Evolutionary conservation across 2,797 vertebrate species (phyloP), one percentile per base, ranked within the genome.

Genomic region (Triplophysa bombifrons): DNA sequence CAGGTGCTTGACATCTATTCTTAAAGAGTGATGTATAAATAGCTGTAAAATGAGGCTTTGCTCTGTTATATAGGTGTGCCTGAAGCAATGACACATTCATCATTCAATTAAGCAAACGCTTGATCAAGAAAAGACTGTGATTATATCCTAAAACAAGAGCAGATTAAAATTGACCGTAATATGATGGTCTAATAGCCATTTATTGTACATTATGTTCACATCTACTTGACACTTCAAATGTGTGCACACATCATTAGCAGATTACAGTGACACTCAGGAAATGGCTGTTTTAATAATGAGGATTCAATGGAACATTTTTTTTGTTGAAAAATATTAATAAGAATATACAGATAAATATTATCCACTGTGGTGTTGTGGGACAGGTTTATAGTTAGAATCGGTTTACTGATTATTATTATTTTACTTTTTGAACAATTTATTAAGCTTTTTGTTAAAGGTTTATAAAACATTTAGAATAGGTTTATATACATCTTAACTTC

Each of bases 21-120:
- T 30, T 38, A 78, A 78, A 6, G 19, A 69, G 27, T 60, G 16
- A 22, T 60, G 44, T 70, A 77, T 50, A 61, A 69, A 77, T 69
- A 77, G 75, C 13, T 68, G 20, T 70, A 22, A 69, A 77, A 69
- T 77, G 0, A 77, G 75, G 75, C 27, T 77, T 68, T 69, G 66
- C 38, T 69, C 55, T 77, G 55, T 69, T 38, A 69, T 70, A 56
- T 25, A 51, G 67, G n/a, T 70, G 41, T 51, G 67, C 67, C 66
- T 78, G 19, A 63, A 78, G 75, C 56, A 27, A 70, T 61, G 66
- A 61, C 66, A 70, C 55, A 2, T 48, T 16, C 13, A 34, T 63
- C 6, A 16, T 4, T 16, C 66, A 77, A 69, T 77, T 77, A 70
- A 25, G 6, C 50, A n/a, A 20, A 76, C 20, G 6, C 16, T 34